A percentile compares a stretch with the other conserved stretches of the same genome.
These are phyloP conservation scores for Platygyra sinensis DNA, from an alignment of 64 coral and sea anemone genomes.

Conservation along the genomic window DNA sequence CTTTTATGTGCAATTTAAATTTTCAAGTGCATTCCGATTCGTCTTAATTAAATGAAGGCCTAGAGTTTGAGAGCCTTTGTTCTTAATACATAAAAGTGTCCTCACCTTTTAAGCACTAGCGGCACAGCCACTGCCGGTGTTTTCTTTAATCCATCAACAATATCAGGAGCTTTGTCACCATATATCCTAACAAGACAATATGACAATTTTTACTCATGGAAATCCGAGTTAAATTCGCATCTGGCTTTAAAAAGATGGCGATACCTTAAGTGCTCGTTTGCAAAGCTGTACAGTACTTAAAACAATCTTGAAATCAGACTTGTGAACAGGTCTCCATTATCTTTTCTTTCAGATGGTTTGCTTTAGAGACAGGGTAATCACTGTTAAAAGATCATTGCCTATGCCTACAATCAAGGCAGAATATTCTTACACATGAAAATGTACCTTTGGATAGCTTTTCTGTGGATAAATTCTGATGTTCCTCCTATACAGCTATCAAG, in stretches of 20 bases:
- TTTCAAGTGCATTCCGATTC: no score
- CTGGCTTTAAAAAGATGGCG: no score
- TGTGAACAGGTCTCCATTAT: no score
- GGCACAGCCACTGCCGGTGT: conserved; percentile 98
- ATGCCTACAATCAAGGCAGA: no score
- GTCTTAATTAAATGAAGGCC: no score
- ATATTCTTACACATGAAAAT: neutral
- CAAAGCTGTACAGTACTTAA: no score
- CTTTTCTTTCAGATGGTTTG: no score
- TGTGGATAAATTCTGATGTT: conserved; percentile 96
- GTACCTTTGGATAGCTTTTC: conserved; percentile 96
- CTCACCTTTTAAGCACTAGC: conserved; percentile 91
- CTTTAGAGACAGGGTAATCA: no score
- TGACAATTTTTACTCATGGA: neutral
- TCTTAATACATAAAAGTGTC: neutral
- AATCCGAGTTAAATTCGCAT: neutral
- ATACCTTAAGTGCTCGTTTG: no score
- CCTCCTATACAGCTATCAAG: conserved; percentile 94
- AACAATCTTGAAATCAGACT: no score
- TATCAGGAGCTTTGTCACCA: conserved; percentile 99
- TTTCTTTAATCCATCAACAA: conserved; percentile 99
- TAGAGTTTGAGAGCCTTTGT: neutral
- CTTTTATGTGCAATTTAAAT: no score
- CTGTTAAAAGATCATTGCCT: no score
- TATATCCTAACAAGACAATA: conserved; percentile 69